Evolutionary conservation across 2,888 invertebrate genomes (phyloP).

Genomic region (Crocallis elinguaria): DNA sequence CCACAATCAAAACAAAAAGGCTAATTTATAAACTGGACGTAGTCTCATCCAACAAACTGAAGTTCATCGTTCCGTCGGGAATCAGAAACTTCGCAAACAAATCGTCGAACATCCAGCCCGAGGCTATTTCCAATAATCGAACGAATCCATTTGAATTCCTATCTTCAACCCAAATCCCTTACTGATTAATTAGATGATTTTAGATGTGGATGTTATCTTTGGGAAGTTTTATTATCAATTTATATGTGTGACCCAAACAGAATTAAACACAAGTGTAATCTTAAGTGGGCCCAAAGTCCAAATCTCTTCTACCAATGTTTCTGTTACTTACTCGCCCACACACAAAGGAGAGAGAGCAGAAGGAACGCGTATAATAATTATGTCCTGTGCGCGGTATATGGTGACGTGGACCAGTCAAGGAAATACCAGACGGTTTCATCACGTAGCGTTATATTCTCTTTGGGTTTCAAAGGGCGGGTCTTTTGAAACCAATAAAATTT

Average conservation of each 20-base stretch:
- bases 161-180: slow-evolving; percentile 38
- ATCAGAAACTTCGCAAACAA: slow-evolving; percentile 54
- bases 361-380: no score
- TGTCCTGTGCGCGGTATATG: no score
- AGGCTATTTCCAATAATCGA: slow-evolving; percentile 53
- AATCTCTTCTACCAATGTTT: no score
- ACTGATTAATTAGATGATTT: slow-evolving; percentile 45
- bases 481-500: no score
- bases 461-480: no score
- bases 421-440: no score
- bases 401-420: no score
- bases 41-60: slow-evolving; percentile 18
- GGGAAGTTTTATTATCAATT: neutral
- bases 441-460: no score
- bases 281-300: no score
- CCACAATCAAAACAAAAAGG: slow-evolving; percentile 16
- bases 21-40: slow-evolving; percentile 28
- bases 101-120: slow-evolving; percentile 43
- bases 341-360: no score
- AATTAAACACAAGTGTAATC: no score
- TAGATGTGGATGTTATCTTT: slow-evolving; percentile 28
- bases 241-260: neutral
- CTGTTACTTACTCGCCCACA: no score
- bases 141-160: slow-evolving; percentile 49
- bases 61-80: slow-evolving; percentile 41